Evolutionary conservation across 2,797 vertebrate genomes (phyloP).

Genomic region (Hemibagrus guttatus): DNA sequence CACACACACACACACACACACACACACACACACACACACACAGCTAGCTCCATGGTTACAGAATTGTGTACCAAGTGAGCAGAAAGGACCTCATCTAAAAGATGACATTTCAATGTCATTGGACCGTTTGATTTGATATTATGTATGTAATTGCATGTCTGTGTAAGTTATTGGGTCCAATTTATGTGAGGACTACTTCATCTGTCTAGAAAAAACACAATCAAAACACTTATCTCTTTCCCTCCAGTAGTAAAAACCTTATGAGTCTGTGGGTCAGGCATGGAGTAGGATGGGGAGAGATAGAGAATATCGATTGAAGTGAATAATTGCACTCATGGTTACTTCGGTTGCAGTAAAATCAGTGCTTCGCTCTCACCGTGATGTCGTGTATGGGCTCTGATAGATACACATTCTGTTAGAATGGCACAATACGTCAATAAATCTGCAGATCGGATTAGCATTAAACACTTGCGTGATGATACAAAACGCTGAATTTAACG

Average conservation of each 20-base stretch:
- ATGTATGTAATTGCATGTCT: neutral
- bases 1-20: too few relatives aligned
- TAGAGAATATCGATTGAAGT: neutral
- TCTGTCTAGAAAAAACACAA: neutral
- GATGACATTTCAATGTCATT: slow-evolving; percentile 63
- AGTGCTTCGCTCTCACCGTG: slow-evolving; percentile 29
- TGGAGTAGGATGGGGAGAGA: neutral
- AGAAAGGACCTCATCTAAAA: slow-evolving; percentile 65
- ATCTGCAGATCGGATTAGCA: neutral
- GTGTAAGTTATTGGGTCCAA: slow-evolving; percentile 9
- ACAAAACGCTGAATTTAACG: neutral
- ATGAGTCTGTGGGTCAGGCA: neutral
- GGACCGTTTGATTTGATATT: slow-evolving; percentile 48
- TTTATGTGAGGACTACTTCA: slow-evolving; percentile 21
- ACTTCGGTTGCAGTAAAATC: neutral
- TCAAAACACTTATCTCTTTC: slow-evolving; percentile 16
- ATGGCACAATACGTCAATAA: neutral
- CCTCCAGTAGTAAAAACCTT: neutral
- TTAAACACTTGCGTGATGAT: neutral
- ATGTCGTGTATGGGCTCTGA: slow-evolving; percentile 16
- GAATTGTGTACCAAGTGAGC: slow-evolving; percentile 51
- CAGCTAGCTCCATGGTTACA: slow-evolving; percentile 69
- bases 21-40: slow-evolving; percentile 29
- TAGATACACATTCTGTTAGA: slow-evolving; percentile 9
- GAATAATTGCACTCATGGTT: slow-evolving; percentile 22